Conservation (phyloP, 2,888 invertebrate species). For the Cheilosia pagana region DNA sequence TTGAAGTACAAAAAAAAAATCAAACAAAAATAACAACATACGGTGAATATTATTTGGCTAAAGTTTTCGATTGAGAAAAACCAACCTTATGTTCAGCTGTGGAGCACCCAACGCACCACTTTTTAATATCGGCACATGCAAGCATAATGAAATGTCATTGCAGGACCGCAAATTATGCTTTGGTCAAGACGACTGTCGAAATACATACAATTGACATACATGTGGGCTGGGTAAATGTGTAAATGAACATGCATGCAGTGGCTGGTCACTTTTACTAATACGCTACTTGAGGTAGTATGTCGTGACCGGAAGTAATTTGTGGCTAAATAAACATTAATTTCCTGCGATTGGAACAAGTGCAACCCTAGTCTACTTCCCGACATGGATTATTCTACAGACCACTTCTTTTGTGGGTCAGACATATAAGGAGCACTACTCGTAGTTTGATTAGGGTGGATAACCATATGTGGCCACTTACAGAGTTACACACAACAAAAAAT, state of each 20-base stretch:
- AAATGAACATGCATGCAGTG: conserved; percentile 55
- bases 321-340: conserved; percentile 77
- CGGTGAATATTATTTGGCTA: conserved; percentile 25
- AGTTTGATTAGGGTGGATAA: conserved; percentile 67
- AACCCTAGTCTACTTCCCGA: conserved; percentile 44
- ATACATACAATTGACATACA: conserved; percentile 29
- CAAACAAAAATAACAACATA: conserved; percentile 26
- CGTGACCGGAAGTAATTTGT: conserved; percentile 79
- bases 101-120: background rate
- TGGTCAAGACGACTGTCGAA: conserved; percentile 44
- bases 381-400: conserved; percentile 39
- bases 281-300: conserved; percentile 60
- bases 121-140: conserved; percentile 48
- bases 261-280: conserved; percentile 44
- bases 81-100: conserved; percentile 48
- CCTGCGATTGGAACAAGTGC: conserved; percentile 76
- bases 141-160: conserved; percentile 71
- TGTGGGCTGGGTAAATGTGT: conserved; percentile 22
- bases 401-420: conserved; percentile 69
- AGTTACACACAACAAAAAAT: background rate
- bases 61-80: conserved; percentile 55
- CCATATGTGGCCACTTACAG: conserved; percentile 58
- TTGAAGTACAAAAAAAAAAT: background rate
- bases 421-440: conserved; percentile 12
- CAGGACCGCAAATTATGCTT: conserved; percentile 63